A percentile compares a stretch with the other conserved stretches of the same genome.
Evolutionary conservation across 64 coral and sea anemone species (phyloP).

Genomic region (Catalaphyllia jardinei): DNA sequence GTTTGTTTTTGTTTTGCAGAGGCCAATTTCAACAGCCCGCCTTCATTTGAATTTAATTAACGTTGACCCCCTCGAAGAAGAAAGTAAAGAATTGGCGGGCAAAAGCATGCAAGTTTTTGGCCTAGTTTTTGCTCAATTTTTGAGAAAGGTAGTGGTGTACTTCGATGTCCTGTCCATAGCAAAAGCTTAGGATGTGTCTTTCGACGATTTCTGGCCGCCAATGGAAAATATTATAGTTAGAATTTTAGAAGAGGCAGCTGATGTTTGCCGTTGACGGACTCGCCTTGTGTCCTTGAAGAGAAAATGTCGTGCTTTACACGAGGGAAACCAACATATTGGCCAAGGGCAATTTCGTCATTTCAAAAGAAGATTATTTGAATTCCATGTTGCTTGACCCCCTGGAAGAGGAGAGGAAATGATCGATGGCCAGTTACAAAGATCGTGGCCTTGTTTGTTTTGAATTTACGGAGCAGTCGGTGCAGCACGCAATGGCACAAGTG

Average conservation of each 20-base stretch:
- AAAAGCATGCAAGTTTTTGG: no score
- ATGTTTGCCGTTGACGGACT: not conserved
- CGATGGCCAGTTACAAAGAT: not conserved
- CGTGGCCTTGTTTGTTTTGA: not conserved
- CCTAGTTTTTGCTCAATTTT: no score
- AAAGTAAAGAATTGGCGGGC: no score
- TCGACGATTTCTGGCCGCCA: no score
- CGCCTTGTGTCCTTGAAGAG: not conserved
- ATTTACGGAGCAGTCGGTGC: not conserved
- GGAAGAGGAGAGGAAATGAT: not conserved
- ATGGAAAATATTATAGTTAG: no score
- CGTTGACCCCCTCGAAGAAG: no score
- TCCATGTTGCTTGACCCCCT: not conserved
- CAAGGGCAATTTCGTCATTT: conserved; percentile 1
- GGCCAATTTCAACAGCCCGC: no score
- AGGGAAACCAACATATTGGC: not conserved
- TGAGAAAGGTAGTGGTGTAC: no score
- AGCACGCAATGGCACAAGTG: not conserved
- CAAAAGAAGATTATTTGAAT: not conserved
- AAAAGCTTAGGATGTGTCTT: no score
- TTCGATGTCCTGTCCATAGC: no score
- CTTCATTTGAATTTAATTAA: no score
- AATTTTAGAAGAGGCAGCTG: not conserved
- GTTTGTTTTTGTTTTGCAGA: no score
- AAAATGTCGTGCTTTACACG: not conserved